Evolutionary conservation across 2,797 vertebrate genomes (phyloP).

Genomic region (Poeciliopsis gracilis): DNA sequence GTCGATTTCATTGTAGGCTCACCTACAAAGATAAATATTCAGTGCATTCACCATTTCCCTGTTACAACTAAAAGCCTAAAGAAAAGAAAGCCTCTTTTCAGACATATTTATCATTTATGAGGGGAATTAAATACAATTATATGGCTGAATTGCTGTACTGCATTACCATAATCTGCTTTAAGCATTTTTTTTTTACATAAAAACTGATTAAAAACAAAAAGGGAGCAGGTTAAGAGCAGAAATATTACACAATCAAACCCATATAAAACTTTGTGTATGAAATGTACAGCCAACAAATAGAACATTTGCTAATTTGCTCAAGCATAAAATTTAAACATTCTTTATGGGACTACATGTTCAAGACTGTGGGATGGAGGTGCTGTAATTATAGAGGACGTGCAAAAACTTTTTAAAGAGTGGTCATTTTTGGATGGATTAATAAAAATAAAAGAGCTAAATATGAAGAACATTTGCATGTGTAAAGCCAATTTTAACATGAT

Average conservation of each 20-base stretch:
- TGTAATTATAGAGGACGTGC: conserved; percentile 45
- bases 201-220: conserved; percentile 24
- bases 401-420: conserved; percentile 31
- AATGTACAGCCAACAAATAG: conserved; percentile 55
- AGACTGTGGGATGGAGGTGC: conserved; percentile 46
- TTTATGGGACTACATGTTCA: conserved; percentile 42
- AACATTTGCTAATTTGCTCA: conserved; percentile 23
- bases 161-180: conserved; percentile 53
- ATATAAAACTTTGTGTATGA: conserved; percentile 60
- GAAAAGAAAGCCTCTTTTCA: conserved; percentile 48
- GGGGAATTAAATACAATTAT: conserved; percentile 46
- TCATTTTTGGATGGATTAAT: conserved; percentile 25
- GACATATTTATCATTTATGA: conserved; percentile 39
- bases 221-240: conserved; percentile 51
- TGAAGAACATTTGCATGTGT: conserved; percentile 24
- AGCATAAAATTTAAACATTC: conserved; percentile 39
- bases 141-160: conserved; percentile 63
- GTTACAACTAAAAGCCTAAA: conserved; percentile 59
- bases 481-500: conserved; percentile 33
- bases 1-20: conserved; percentile 58
- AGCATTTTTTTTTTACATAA: conserved; percentile 15
- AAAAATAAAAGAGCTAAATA: background rate
- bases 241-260: conserved; percentile 62
- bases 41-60: conserved; percentile 73
- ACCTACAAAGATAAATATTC: conserved; percentile 68